These are phyloP conservation scores for Acipenser ruthenus DNA, from an alignment of 2,797 vertebrate species.

Conservation along the genomic window DNA sequence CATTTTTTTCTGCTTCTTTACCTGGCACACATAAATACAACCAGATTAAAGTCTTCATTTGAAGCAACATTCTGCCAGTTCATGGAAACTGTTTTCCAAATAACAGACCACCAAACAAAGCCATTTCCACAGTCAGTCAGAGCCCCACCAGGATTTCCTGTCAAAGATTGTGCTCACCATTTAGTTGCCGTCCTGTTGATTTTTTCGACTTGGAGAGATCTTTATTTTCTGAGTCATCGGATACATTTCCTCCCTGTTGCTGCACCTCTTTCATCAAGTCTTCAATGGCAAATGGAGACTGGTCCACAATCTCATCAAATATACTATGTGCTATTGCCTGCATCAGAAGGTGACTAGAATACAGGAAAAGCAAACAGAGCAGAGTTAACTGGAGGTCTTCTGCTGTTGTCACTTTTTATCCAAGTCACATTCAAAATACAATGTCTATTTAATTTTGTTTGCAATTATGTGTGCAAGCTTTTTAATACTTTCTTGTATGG, in stretches of 20 bases:
- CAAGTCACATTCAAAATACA: no score
- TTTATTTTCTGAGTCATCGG: conserved; percentile 32
- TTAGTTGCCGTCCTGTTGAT: conserved; percentile 20
- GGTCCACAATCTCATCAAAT: conserved; percentile 75
- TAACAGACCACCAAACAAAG: no score
- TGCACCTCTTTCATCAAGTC: conserved; percentile 69
- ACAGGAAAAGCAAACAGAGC: not conserved
- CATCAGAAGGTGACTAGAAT: conserved; percentile 57
- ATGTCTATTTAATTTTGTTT: no score
- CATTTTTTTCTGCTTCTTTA: not conserved
- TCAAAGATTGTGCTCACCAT: conserved; percentile 29
- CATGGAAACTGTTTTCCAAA: conserved; percentile 20
- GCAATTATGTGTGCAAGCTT: no score
- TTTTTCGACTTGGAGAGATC: conserved; percentile 17
- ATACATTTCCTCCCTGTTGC: conserved; percentile 17
- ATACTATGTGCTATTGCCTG: conserved; percentile 60
- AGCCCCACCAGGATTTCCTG: no score
- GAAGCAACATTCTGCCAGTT: not conserved
- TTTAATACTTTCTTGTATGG: no score
- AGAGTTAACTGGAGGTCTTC: not conserved
- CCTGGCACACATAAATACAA: not conserved
- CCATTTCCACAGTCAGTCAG: no score
- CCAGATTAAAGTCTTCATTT: not conserved
- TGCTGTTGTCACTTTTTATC: no score
- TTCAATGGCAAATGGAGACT: conserved; percentile 74